Evolutionary conservation across 1,140 invertebrate species (phyloP).

Genomic region (Anthonomus grandis): DNA sequence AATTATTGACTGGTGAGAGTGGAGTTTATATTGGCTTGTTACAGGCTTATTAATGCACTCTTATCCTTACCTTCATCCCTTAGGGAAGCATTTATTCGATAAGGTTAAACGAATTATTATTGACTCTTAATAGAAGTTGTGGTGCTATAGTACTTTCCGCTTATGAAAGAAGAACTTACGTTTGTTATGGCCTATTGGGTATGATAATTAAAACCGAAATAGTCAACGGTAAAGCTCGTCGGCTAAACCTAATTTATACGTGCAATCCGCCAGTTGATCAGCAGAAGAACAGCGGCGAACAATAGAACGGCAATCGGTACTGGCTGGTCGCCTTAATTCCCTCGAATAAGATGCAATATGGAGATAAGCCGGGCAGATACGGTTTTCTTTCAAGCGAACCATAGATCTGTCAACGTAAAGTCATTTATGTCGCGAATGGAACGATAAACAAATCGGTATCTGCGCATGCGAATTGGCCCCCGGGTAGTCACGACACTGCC

Average conservation of each 20-base stretch:
- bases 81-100: no score
- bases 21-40: no score
- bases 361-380: conserved; percentile 41
- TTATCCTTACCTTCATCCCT: no score
- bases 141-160: no score
- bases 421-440: conserved; percentile 40
- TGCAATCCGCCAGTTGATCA: conserved; percentile 26
- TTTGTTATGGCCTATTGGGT: neutral
- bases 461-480: conserved; percentile 38
- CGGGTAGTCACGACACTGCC: conserved; percentile 37
- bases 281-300: conserved; percentile 15
- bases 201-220: neutral
- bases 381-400: conserved; percentile 39
- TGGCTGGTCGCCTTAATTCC: conserved; percentile 34
- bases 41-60: no score
- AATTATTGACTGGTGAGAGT: no score
- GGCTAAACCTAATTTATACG: conserved; percentile 12
- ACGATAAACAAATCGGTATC: conserved; percentile 43
- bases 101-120: no score
- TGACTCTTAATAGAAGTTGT: no score
- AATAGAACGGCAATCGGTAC: conserved; percentile 17
- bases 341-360: conserved; percentile 32
- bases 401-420: conserved; percentile 44
- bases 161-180: neutral
- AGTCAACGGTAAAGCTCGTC: neutral